phyloP scores from a whole-genome alignment of 2,888 invertebrate species.

The Melanophora roralis region DNA sequence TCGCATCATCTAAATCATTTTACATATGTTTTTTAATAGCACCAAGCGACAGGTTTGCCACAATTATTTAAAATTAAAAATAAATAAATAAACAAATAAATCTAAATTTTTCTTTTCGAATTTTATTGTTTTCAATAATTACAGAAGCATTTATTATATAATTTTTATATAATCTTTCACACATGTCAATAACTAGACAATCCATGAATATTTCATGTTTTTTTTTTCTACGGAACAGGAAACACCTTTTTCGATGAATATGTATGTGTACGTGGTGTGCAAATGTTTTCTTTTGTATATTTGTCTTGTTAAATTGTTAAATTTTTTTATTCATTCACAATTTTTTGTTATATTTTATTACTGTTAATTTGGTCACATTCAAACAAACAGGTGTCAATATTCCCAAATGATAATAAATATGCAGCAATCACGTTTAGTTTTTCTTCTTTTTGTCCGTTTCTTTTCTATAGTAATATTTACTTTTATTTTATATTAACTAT shows the following conservation, averaged over 20 bases:
- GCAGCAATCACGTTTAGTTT: slow-evolving; percentile 31
- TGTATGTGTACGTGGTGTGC: too few species aligned
- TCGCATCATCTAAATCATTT: too few species aligned
- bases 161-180: too few species aligned
- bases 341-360: not conserved
- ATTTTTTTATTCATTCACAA: slow-evolving; percentile 14
- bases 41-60: too few species aligned
- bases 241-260: too few species aligned
- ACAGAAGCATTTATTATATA: not conserved
- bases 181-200: too few species aligned
- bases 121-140: not conserved
- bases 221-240: not conserved
- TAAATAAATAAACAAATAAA: too few species aligned
- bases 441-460: not conserved
- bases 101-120: not conserved
- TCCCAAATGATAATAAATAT: slow-evolving; percentile 40
- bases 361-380: slow-evolving; percentile 34
- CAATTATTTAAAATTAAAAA: too few species aligned
- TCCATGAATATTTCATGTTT: not conserved
- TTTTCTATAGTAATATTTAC: slow-evolving; percentile 11
- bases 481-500: slow-evolving; percentile 11
- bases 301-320: not conserved
- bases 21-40: too few species aligned
- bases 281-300: not conserved
- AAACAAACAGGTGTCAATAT: slow-evolving; percentile 50